These are phyloP conservation scores for Aphrophora alni DNA, from an alignment of 2,888 invertebrate genomes.

Conservation along the genomic window DNA sequence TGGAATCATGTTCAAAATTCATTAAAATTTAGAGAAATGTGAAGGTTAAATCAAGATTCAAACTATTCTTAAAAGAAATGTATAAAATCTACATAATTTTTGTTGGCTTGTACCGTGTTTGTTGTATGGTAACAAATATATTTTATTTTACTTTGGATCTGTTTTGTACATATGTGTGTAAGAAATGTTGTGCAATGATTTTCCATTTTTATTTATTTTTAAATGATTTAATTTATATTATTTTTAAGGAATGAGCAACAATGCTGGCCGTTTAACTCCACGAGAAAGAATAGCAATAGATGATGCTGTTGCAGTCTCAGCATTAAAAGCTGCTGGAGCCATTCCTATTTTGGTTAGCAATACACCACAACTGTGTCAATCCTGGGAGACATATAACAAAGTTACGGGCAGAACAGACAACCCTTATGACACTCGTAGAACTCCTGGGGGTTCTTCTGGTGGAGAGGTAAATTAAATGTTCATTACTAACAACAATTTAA, in stretches of 20 bases:
- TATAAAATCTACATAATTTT: too few relatives aligned
- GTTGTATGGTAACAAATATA: too few relatives aligned
- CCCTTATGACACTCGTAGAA: conserved; percentile 78
- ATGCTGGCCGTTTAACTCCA: conserved; percentile 43
- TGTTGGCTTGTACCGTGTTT: too few relatives aligned
- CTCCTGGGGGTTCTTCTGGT: conserved; percentile 88
- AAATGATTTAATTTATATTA: neutral
- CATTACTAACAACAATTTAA: too few relatives aligned
- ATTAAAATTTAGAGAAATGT: too few relatives aligned
- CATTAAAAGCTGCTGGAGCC: conserved; percentile 73
- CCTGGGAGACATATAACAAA: conserved; percentile 84
- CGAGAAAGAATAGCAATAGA: conserved; percentile 51
- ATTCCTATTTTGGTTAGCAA: conserved; percentile 86
- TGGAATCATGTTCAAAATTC: too few relatives aligned
- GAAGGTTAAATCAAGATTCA: too few relatives aligned
- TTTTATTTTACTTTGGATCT: too few relatives aligned
- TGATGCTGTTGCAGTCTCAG: conserved; percentile 73
- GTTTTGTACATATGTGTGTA: too few relatives aligned
- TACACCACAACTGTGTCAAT: conserved; percentile 87
- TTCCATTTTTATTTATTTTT: neutral
- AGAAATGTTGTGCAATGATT: too few relatives aligned
- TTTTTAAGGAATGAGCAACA: conserved; percentile 47
- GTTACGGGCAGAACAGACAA: conserved; percentile 81
- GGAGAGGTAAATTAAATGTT: conserved; percentile 80
- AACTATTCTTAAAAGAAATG: too few relatives aligned